These are phyloP conservation scores for Pungitius pungitius DNA, from an alignment of 2,113 vertebrate genomes.

Conservation along the genomic window DNA sequence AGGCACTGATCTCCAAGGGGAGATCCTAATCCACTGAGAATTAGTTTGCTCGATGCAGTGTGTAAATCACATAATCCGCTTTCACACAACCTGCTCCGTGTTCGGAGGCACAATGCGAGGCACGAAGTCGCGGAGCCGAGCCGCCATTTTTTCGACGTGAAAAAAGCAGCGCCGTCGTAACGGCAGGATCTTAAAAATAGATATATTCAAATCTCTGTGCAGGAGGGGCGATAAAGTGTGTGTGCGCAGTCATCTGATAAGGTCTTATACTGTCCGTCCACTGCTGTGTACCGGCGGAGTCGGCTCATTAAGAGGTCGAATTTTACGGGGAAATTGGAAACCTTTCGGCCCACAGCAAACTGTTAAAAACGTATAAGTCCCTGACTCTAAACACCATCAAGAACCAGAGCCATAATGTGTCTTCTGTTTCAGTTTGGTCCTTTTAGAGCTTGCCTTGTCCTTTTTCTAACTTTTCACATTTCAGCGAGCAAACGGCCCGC, in stretches of 20 bases:
- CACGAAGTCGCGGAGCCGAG: background rate
- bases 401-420: slow-evolving; percentile 34
- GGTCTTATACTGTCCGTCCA: background rate
- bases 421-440: slow-evolving; percentile 49
- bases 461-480: slow-evolving; percentile 59
- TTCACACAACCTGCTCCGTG: too few species aligned
- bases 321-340: slow-evolving; percentile 31
- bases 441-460: slow-evolving; percentile 55
- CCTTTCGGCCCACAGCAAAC: slow-evolving; percentile 22
- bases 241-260: background rate
- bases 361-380: slow-evolving; percentile 38
- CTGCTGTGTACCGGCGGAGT: slow-evolving; percentile 1
- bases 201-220: background rate
- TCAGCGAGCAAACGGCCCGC: slow-evolving; percentile 66
- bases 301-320: slow-evolving; percentile 15
- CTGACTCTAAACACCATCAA: slow-evolving; percentile 50
- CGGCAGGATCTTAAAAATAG: too few species aligned
- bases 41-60: slow-evolving; percentile 28
- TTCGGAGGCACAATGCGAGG: background rate
- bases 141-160: background rate
- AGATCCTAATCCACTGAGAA: slow-evolving; percentile 28
- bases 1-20: slow-evolving; percentile 1
- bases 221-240: background rate
- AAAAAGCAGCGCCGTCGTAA: background rate
- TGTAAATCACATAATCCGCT: background rate